Evolutionary conservation across 2,888 invertebrate species (phyloP), one percentile per base, ranked within the genome.

Genomic region (Apamea sordens): DNA sequence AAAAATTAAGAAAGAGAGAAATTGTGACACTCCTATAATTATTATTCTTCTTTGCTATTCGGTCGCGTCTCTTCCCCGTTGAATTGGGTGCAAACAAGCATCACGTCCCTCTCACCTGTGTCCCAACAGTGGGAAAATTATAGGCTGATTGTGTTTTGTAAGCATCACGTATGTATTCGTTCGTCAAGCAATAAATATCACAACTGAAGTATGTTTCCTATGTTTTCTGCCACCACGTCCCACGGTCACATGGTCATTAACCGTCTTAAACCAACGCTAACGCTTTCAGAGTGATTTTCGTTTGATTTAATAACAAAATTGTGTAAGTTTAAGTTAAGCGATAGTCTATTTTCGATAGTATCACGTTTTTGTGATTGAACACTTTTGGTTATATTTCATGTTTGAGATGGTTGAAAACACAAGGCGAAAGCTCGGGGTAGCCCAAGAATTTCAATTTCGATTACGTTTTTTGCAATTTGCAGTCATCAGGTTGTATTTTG

Each of bases 201-300:
- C 18, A 47, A 67, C 21, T 75, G 13, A 73, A 85, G 71, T 77
- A 80, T 85, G 68, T 85, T 71, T 74, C n/a, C 24, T 77, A 77
- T 65, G 28, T 76, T 28, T 28, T 74, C 85, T 44, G 44, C 67
- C n/a, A 28, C 76, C 24, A 72, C 32, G 50, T 53, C 36, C 56
- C 56, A 77, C 77, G 24, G 36, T 69, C 81, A 87, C 41, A 56
- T 84, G 64, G 61, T 65, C 69, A 73, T 67, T 85, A 85, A 85
- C 85, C 63, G 69, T 87, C 41, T 75, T 75, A 73, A 53, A 75
- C 64, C 73, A 76, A 77, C 15, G 85, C 90, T 90, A 88, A 88
- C 78, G 74, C 81, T 87, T 85, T 75, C 61, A 44, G 72, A 84
- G 82, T 85, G 82, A 79, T 78, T 88, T 83, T 83, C 63, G 79